phyloP scores from a whole-genome alignment of 2,888 invertebrate species.

The Oscheius sp. region DNA sequence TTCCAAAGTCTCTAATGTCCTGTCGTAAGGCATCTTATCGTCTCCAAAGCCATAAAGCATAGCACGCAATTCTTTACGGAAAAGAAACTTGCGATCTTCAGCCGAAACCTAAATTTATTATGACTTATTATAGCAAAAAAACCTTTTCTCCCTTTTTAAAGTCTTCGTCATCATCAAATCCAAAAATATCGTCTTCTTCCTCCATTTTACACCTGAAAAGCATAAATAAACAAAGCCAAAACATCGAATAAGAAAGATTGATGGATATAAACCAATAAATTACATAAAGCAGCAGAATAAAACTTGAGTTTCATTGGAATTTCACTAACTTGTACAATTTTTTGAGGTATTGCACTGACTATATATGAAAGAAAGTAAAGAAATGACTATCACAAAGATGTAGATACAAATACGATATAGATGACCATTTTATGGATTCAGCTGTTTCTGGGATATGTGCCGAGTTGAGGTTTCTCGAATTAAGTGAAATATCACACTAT shows the following conservation, averaged over 20 bases:
- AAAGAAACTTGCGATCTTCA: constrained; percentile 52
- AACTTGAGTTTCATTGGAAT: too few relatives aligned
- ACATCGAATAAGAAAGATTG: too few relatives aligned
- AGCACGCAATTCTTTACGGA: constrained; percentile 81
- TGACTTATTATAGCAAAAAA: neutral
- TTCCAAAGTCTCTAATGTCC: constrained; percentile 95
- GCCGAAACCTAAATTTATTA: constrained; percentile 20
- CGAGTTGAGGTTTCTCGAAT: neutral
- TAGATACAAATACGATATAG: too few relatives aligned
- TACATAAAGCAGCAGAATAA: too few relatives aligned
- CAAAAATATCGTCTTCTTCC: constrained; percentile 56
- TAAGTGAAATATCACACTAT: constrained; percentile 16
- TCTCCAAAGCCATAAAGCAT: constrained; percentile 99
- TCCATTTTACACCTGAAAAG: constrained; percentile 34
- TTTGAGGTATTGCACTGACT: too few relatives aligned
- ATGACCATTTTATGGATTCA: constrained; percentile 6
- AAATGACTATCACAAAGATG: too few relatives aligned
- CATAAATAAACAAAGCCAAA: neutral
- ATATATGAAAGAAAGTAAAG: too few relatives aligned
- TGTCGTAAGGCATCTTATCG: constrained; percentile 92
- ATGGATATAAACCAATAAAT: too few relatives aligned
- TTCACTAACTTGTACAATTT: too few relatives aligned
- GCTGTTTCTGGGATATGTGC: constrained; percentile 12
- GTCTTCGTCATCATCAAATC: constrained; percentile 50
- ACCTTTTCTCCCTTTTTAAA: constrained; percentile 36